Conservation (phyloP, 2,888 invertebrate species). For the Drosophila subquinaria region DNA sequence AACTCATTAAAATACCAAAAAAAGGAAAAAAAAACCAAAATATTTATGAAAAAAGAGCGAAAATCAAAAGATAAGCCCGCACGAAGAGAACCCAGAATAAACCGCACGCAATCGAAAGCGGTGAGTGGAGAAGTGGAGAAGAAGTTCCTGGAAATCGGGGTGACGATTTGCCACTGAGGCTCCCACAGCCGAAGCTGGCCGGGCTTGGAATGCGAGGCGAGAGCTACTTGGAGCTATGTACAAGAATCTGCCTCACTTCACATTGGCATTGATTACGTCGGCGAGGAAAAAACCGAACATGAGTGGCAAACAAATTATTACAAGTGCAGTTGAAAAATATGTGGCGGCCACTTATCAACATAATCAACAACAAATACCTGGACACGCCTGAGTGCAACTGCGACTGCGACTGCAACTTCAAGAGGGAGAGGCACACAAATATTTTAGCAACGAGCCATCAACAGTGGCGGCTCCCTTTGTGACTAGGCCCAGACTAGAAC, state of each 20-base stretch:
- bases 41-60: conserved; percentile 11
- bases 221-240: conserved; percentile 23
- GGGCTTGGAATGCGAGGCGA: conserved; percentile 47
- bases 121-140: conserved; percentile 12
- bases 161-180: conserved; percentile 44
- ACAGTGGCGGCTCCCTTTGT: conserved; percentile 62
- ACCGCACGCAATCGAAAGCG: conserved; percentile 60
- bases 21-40: conserved; percentile 34
- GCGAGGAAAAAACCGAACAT: conserved; percentile 43
- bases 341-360: conserved; percentile 79
- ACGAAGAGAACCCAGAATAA: not conserved
- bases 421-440: conserved; percentile 38
- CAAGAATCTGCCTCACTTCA: conserved; percentile 40
- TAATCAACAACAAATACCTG: conserved; percentile 81
- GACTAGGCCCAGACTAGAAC: conserved; percentile 10
- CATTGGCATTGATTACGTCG: conserved; percentile 65
- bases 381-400: conserved; percentile 76
- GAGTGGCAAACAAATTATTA: conserved; percentile 83
- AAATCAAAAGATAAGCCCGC: conserved; percentile 63
- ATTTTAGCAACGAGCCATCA: conserved; percentile 45
- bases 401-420: conserved; percentile 5
- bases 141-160: conserved; percentile 69
- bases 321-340: conserved; percentile 77
- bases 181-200: conserved; percentile 62
- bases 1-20: conserved; percentile 77